A percentile compares a stretch with the other conserved stretches of the same genome.
These are phyloP conservation scores for Ceraclea dissimilis DNA, from an alignment of 2,888 invertebrate genomes.

Conservation along the genomic window DNA sequence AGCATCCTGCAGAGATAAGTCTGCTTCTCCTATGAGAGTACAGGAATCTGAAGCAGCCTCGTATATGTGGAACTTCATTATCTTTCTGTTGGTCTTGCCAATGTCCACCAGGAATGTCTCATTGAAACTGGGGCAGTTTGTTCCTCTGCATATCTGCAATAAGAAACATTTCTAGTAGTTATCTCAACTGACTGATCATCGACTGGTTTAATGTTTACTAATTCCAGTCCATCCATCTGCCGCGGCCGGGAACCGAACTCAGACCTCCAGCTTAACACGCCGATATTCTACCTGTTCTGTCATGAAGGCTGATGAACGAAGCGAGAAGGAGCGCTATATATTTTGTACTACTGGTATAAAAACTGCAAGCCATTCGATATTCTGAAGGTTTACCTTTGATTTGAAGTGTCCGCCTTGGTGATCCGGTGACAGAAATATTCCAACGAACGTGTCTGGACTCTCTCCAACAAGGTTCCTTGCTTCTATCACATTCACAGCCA, in stretches of 20 bases:
- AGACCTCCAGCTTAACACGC: too few species aligned
- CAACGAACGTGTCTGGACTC: conserved; percentile 65
- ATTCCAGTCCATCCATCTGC: too few species aligned
- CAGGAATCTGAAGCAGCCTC: conserved; percentile 55
- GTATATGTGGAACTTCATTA: conserved; percentile 62
- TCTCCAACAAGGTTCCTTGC: conserved; percentile 62
- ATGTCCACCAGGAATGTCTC: conserved; percentile 65
- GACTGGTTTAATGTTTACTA: too few species aligned
- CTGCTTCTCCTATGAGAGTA: conserved; percentile 60
- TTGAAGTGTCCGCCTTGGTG: conserved; percentile 24
- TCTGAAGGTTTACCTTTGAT: conserved; percentile 23
- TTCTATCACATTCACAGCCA: conserved; percentile 67
- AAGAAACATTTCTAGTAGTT: neutral
- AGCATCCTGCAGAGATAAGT: conserved; percentile 57
- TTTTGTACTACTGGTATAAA: too few species aligned
- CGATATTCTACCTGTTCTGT: too few species aligned
- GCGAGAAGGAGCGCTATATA: too few species aligned
- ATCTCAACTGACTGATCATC: too few species aligned
- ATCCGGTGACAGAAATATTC: conserved; percentile 67
- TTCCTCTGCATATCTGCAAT: conserved; percentile 53
- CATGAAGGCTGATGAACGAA: too few species aligned
- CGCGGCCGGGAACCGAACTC: too few species aligned
- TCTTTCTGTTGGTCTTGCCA: conserved; percentile 51
- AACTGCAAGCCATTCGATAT: too few species aligned
- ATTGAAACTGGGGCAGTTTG: conserved; percentile 66